Conservation (phyloP, 2,113 vertebrate genomes). For the Chunga burmeisteri region DNA sequence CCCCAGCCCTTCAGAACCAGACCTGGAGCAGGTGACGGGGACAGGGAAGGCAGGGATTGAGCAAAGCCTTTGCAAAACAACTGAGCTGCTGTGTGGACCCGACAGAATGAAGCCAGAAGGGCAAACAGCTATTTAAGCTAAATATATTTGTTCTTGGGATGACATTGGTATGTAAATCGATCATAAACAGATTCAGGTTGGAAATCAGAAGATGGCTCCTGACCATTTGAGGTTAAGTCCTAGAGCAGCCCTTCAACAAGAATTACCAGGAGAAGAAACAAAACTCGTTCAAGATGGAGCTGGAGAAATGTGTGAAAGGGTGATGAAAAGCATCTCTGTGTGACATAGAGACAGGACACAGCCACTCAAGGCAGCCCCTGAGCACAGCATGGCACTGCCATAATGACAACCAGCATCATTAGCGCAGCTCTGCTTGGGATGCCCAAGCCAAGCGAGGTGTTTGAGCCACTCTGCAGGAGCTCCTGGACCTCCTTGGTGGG, state of each 20-base stretch:
- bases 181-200: neutral
- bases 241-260: neutral
- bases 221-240: neutral
- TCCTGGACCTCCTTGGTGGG: neutral
- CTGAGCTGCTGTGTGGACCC: neutral
- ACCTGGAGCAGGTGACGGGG: neutral
- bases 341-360: neutral
- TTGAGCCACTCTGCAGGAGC: neutral
- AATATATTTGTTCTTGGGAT: conserved; percentile 30
- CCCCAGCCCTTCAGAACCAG: neutral
- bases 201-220: neutral
- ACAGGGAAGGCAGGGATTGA: neutral
- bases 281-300: neutral
- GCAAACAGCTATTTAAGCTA: conserved; percentile 13
- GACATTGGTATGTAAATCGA: neutral
- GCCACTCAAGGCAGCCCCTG: neutral
- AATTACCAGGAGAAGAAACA: neutral
- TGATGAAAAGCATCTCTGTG: neutral
- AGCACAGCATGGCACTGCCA: neutral
- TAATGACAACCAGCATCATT: fast-evolving
- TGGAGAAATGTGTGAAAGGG: neutral
- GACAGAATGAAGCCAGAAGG: neutral
- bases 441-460: neutral
- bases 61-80: neutral
- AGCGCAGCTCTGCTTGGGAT: fast-evolving